Base-by-base conservation (phyloP, 1,140 invertebrate genomes). In the Panagrolaimus sp. region DNA sequence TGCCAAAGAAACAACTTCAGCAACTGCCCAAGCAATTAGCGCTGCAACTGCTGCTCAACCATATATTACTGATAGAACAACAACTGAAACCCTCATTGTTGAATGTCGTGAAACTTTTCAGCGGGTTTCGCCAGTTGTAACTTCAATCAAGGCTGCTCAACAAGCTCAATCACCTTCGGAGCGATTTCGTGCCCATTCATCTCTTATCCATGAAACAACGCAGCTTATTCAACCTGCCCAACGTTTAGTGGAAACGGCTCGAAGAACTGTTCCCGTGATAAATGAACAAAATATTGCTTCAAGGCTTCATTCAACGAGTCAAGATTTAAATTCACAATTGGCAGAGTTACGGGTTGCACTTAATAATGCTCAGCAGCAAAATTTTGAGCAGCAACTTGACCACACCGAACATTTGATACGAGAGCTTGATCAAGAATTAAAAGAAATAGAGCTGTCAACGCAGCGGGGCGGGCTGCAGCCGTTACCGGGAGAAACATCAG, bases 21-120 rank as follows among this genome's bases (percentile, higher is more conserved):
- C 90, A 47, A 91, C 92, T 0, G 95, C 92, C 0, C 93, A 96
- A 80, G 90, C 92, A 68, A 90, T 96, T 64, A 85, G 83, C 48
- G 83, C 86, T 7, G 79, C 85, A 5, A 78, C 75, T 64, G 65
- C 72, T 9, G 45, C 67, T 13, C 67, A 80, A 16, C 81, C 75
- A 16, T 81, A 82, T 83, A 92, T 90, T 84, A 88, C 86, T 23
- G 91, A 89, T 72, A 78, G 81, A 67, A 84, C 84, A 51, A 89
- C 87, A 3, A 87, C 91, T 78, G 89, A 91, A 72, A 88, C 90
- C 48, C 84, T 96, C 0, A 84, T 89, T n/a, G 85, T 87, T 51
- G 90, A 92, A 74, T 92, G 91, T 78, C 87, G 88, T 66, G 80
- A 83, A 5, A 88, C 95, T 43, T 88, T 88, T 9, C 89, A 92